A percentile compares a stretch with the other conserved stretches of the same genome.
Evolutionary conservation across 2,113 vertebrate species (phyloP).

Genomic region (Gadus macrocephalus): DNA sequence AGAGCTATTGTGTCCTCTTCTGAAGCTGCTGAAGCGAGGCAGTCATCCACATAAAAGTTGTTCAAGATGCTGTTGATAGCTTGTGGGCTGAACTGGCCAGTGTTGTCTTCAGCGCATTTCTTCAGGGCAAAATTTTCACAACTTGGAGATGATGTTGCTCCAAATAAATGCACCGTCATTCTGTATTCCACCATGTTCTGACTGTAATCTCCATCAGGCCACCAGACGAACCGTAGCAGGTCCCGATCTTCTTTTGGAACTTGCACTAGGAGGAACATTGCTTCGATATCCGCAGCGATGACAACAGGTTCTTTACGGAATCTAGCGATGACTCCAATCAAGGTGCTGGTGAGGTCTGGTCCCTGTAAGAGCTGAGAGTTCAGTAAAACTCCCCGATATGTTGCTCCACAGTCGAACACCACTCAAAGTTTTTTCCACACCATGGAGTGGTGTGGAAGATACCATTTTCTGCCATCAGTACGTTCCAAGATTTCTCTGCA

Average conservation of each 20-base stretch:
- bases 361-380: neutral
- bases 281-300: neutral
- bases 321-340: neutral
- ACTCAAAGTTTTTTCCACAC: too few relatives aligned
- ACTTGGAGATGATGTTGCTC: constrained; percentile 15
- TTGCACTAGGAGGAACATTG: neutral
- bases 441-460: too few relatives aligned
- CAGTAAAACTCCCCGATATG: neutral
- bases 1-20: constrained; percentile 7
- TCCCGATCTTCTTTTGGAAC: constrained; percentile 1
- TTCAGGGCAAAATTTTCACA: constrained; percentile 11
- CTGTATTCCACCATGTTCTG: neutral
- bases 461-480: too few relatives aligned
- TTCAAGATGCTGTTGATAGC: neutral
- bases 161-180: neutral
- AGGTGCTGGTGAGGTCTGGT: neutral
- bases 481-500: too few relatives aligned
- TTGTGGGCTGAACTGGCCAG: neutral
- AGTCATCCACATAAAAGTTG: constrained; percentile 34
- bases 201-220: constrained; percentile 10
- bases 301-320: neutral
- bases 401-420: neutral
- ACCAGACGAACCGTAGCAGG: constrained; percentile 27
- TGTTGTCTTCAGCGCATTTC: constrained; percentile 8
- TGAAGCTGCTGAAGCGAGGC: constrained; percentile 7